These are phyloP conservation scores for Erinaceus europaeus DNA, from an alignment of 2,113 vertebrate species.

Conservation along the genomic window DNA sequence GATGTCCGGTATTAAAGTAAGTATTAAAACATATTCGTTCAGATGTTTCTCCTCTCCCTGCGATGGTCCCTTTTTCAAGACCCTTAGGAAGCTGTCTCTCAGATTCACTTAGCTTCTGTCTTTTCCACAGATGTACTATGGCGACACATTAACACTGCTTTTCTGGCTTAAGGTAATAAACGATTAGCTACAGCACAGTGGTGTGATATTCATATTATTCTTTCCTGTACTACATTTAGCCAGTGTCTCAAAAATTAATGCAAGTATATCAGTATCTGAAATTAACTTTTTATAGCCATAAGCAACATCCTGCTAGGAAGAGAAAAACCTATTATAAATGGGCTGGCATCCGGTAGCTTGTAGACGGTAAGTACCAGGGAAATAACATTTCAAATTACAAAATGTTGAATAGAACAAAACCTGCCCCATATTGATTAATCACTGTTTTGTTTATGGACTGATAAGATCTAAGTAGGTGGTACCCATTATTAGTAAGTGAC, in stretches of 20 bases:
- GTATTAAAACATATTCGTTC: not conserved
- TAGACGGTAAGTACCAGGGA: slow-evolving; percentile 80
- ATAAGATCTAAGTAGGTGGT: slow-evolving; percentile 69
- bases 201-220: slow-evolving; percentile 74
- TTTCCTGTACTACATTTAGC: slow-evolving; percentile 71
- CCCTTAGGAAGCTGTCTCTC: slow-evolving; percentile 54
- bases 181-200: slow-evolving; percentile 73
- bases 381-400: slow-evolving; percentile 83
- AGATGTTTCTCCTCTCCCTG: slow-evolving; percentile 51
- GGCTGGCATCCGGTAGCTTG: slow-evolving; percentile 77
- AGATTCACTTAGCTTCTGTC: slow-evolving; percentile 61
- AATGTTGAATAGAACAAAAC: slow-evolving; percentile 76
- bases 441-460: slow-evolving; percentile 71
- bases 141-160: slow-evolving; percentile 51
- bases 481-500: slow-evolving; percentile 59
- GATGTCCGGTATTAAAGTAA: slow-evolving; percentile 27
- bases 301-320: slow-evolving; percentile 86
- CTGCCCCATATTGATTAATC: slow-evolving; percentile 78
- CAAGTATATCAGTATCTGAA: slow-evolving; percentile 91
- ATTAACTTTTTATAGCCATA: slow-evolving; percentile 93
- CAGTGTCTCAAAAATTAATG: slow-evolving; percentile 89
- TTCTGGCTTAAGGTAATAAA: slow-evolving; percentile 80
- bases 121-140: slow-evolving; percentile 48
- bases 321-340: slow-evolving; percentile 82
- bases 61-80: slow-evolving; percentile 26